Base-by-base conservation (phyloP, 2,113 vertebrate genomes). In the Leucosticte australis region DNA sequence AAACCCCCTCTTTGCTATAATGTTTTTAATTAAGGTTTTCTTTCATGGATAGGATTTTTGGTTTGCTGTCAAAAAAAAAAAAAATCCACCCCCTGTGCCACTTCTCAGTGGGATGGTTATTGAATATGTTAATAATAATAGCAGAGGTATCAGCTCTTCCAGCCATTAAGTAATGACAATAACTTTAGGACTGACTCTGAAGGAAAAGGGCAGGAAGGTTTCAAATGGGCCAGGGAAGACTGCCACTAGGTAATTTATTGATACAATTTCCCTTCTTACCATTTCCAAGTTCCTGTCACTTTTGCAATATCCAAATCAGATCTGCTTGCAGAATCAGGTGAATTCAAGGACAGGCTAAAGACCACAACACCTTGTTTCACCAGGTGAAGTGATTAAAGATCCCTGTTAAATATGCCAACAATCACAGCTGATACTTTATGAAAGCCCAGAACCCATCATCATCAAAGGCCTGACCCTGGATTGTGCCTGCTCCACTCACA, bases 21-120 rank as follows among this genome's bases (percentile, higher is more conserved):
- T 31, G 2, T 33, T 81, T 94, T 75, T 24, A 71, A 64, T 69
- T 33, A 60, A 26, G 7, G 10, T 85, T 37, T 75, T 6, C 8
- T 83, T 77, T 80, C 22, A 18, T 44, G 68, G 9, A 24, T 15
- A 70, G 10, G 13, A 62, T 37, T 74, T 86, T 74, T 70, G 7
- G 13, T 91, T 70, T 92, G 27, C 22, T 80, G 14, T 50, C 11
- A 15, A 65, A 87, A 46, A 28, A 42, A 44, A n/a, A n/a, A 90
- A 46, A 28, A 42, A 44, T 53, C 6, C 7, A 31, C 1, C 2
- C 2, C 13, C 13, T 4, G 1, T 44, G 20, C 7, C 39, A 57
- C 3, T 74, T 83, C 27, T 76, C n/a, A 62, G 50, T n/a, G 27
- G 26, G 33, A 62, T 41, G 11, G 13, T 59, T 83, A 65, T 74